A percentile compares a stretch with the other conserved stretches of the same genome.
These are phyloP conservation scores for Sprattus sprattus DNA, from an alignment of 2,113 vertebrate species.

Conservation along the genomic window DNA sequence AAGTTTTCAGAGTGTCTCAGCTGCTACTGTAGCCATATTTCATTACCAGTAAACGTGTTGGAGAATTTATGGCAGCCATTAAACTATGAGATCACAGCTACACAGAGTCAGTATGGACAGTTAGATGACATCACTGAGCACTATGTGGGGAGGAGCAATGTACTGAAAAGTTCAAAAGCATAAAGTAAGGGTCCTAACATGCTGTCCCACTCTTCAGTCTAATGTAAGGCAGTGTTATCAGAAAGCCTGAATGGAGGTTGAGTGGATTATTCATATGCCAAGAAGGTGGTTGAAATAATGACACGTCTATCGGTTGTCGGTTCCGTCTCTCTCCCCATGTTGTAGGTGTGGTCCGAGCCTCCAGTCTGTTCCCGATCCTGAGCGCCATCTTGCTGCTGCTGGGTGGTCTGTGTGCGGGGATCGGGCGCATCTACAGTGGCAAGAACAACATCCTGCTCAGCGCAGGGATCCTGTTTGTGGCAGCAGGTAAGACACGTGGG, in stretches of 20 bases:
- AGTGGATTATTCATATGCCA: neutral
- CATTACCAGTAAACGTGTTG: too few species aligned
- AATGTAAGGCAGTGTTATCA: neutral
- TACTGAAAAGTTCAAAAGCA: neutral
- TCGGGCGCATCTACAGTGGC: slow-evolving; percentile 87
- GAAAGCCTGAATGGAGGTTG: neutral
- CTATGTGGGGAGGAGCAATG: neutral
- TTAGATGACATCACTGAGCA: too few species aligned
- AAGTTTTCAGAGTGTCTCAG: too few species aligned
- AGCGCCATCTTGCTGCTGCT: slow-evolving; percentile 89
- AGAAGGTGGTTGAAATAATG: neutral
- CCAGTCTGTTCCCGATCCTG: slow-evolving; percentile 95
- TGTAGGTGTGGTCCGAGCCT: slow-evolving; percentile 91
- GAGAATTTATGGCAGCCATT: too few species aligned
- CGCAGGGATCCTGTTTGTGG: slow-evolving; percentile 93
- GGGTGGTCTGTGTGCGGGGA: slow-evolving; percentile 87
- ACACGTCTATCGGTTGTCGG: neutral
- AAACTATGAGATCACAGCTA: too few species aligned
- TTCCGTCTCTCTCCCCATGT: neutral
- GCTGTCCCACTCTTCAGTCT: neutral
- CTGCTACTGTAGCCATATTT: too few species aligned
- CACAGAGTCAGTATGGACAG: too few species aligned
- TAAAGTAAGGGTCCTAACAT: neutral
- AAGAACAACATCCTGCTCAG: slow-evolving; percentile 94
- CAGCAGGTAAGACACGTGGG: slow-evolving; percentile 79